These are phyloP conservation scores for Palythoa grandis DNA, from an alignment of 92 coral and sea anemone genomes.

Conservation along the genomic window DNA sequence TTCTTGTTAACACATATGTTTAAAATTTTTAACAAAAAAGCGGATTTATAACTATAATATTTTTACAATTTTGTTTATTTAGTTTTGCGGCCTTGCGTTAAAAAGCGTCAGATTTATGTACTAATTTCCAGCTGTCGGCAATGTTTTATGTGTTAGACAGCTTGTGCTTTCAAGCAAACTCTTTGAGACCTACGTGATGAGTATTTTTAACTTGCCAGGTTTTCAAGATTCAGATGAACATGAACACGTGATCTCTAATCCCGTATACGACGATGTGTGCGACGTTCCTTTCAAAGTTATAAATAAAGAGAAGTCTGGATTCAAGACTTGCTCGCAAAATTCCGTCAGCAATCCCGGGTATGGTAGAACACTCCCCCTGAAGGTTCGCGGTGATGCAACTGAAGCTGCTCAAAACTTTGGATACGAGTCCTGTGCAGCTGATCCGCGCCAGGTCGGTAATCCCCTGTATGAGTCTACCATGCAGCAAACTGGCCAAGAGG, in stretches of 20 bases:
- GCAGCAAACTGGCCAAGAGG: background rate
- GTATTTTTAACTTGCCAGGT: too few relatives aligned
- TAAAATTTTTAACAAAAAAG: too few relatives aligned
- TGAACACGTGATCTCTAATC: constrained; percentile 19
- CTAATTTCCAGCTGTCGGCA: too few relatives aligned
- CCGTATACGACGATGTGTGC: constrained; percentile 11
- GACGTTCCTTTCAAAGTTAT: background rate
- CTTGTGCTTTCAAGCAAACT: too few relatives aligned
- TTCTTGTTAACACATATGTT: too few relatives aligned
- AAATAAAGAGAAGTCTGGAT: background rate
- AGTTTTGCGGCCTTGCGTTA: too few relatives aligned
- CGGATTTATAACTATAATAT: too few relatives aligned
- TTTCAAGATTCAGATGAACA: too few relatives aligned
- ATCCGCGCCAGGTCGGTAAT: background rate
- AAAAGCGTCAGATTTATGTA: too few relatives aligned
- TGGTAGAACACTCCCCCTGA: constrained; percentile 14
- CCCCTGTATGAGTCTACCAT: constrained; percentile 22
- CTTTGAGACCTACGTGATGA: too few relatives aligned
- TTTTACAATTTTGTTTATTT: too few relatives aligned
- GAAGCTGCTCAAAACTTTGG: constrained; percentile 21
- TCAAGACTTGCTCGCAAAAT: background rate
- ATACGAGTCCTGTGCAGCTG: constrained; percentile 2
- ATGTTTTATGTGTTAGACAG: too few relatives aligned
- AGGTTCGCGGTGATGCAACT: background rate
- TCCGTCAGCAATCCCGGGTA: constrained; percentile 24